phyloP scores from a whole-genome alignment of 2,888 invertebrate species.

The Diarsia brunnea region DNA sequence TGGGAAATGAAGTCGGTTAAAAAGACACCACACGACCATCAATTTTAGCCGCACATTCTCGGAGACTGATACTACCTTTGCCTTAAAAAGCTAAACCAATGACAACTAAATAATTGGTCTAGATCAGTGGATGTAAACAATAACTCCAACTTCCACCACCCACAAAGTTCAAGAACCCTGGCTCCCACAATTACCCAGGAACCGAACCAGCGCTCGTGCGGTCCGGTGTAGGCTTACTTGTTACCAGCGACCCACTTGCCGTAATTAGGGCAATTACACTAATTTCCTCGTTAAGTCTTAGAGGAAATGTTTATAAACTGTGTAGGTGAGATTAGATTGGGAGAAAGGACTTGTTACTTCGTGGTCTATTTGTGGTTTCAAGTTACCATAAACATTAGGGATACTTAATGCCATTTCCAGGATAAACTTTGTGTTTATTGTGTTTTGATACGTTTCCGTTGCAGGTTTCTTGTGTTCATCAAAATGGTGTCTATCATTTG shows the following conservation, averaged over 20 bases:
- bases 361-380: background rate
- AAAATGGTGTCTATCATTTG: too few species aligned
- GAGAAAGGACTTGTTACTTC: slow-evolving; percentile 17
- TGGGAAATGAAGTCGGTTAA: too few species aligned
- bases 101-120: background rate
- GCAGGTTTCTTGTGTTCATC: too few species aligned
- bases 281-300: slow-evolving; percentile 68
- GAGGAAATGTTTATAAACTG: slow-evolving; percentile 63
- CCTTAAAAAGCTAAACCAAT: background rate
- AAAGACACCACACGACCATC: background rate
- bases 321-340: slow-evolving; percentile 28
- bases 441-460: background rate
- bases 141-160: slow-evolving; percentile 9
- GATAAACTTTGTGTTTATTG: background rate
- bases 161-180: slow-evolving; percentile 64
- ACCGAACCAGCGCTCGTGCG: slow-evolving; percentile 66
- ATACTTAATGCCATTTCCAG: background rate
- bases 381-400: background rate
- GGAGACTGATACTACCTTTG: background rate
- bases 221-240: slow-evolving; percentile 67
- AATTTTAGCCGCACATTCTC: background rate
- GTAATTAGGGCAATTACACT: slow-evolving; percentile 67
- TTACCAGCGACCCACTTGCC: slow-evolving; percentile 62
- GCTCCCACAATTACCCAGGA: slow-evolving; percentile 51
- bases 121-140: slow-evolving; percentile 20